A percentile compares a stretch with the other conserved stretches of the same genome.
These are phyloP conservation scores for Thaleichthys pacificus DNA, from an alignment of 2,797 vertebrate genomes.

Conservation along the genomic window DNA sequence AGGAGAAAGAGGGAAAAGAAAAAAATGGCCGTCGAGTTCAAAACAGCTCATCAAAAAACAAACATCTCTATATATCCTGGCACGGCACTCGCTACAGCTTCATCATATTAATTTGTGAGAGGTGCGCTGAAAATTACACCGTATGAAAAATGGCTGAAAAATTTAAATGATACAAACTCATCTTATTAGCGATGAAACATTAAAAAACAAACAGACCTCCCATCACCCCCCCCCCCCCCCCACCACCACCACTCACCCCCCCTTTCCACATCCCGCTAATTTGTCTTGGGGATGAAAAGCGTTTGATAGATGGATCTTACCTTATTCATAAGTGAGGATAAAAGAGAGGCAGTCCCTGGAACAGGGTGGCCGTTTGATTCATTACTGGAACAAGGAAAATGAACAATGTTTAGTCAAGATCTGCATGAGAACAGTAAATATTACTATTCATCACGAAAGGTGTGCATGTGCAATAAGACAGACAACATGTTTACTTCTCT, in stretches of 20 bases:
- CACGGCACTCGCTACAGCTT: slow-evolving; percentile 95
- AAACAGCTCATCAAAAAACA: slow-evolving; percentile 88
- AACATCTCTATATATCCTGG: slow-evolving; percentile 86
- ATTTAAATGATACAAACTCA: slow-evolving; percentile 99
- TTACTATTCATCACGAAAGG: slow-evolving; percentile 79
- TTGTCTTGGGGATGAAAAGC: slow-evolving; percentile 89
- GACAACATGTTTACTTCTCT: slow-evolving; percentile 71
- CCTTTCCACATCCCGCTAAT: slow-evolving; percentile 75
- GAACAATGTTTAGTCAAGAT: slow-evolving; percentile 92
- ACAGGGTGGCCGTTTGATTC: slow-evolving; percentile 98
- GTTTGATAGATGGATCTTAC: slow-evolving; percentile 98
- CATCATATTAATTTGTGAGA: slow-evolving; percentile 99
- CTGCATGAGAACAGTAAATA: slow-evolving; percentile 83
- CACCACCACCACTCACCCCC: too few species aligned
- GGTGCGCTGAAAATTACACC: slow-evolving; percentile 94
- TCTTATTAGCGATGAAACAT: slow-evolving; percentile 99
- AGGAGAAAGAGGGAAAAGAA: slow-evolving; percentile 63
- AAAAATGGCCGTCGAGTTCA: slow-evolving; percentile 76
- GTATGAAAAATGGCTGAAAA: slow-evolving; percentile 99
- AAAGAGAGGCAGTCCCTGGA: slow-evolving; percentile 98
- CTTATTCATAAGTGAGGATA: slow-evolving; percentile 99
- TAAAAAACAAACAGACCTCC: slow-evolving; percentile 97
- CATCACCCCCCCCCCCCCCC: too few species aligned
- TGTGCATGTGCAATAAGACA: slow-evolving; percentile 74
- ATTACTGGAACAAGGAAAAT: slow-evolving; percentile 96